phyloP scores from a whole-genome alignment of 2,113 vertebrate genomes.

The Parus major region DNA sequence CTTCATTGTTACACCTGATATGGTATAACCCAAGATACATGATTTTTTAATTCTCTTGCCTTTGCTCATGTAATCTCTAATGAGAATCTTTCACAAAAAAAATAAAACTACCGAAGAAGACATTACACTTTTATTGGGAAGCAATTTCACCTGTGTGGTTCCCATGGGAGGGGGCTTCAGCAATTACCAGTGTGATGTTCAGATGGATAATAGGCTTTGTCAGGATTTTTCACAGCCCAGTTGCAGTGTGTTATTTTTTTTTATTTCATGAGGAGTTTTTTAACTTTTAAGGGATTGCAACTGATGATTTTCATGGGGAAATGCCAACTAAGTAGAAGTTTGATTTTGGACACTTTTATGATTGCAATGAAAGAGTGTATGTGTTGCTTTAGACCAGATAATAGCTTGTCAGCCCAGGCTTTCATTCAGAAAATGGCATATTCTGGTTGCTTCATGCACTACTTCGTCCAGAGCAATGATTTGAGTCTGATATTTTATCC shows the following conservation, averaged over 20 bases:
- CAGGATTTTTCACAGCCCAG: background rate
- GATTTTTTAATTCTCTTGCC: background rate
- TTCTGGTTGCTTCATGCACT: background rate
- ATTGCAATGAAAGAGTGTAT: background rate
- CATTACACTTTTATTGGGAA: background rate
- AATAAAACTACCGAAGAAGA: background rate
- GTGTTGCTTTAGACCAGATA: background rate
- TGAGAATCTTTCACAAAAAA: background rate
- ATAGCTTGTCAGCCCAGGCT: background rate
- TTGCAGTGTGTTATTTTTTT: background rate
- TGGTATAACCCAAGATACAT: too few relatives aligned
- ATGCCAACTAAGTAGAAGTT: background rate
- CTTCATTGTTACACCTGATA: background rate
- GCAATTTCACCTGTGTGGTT: background rate
- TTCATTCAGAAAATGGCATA: background rate
- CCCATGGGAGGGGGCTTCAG: background rate
- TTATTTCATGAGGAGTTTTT: background rate
- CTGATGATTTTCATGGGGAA: background rate
- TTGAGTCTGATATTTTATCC: background rate
- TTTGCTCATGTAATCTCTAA: background rate
- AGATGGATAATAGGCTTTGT: background rate
- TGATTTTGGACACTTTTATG: background rate
- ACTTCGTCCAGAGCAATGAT: background rate
- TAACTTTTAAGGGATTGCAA: background rate
- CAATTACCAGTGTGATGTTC: background rate